These are phyloP conservation scores for Ceratoteleas bidentatus DNA, from an alignment of 1,140 invertebrate genomes.

Conservation along the genomic window DNA sequence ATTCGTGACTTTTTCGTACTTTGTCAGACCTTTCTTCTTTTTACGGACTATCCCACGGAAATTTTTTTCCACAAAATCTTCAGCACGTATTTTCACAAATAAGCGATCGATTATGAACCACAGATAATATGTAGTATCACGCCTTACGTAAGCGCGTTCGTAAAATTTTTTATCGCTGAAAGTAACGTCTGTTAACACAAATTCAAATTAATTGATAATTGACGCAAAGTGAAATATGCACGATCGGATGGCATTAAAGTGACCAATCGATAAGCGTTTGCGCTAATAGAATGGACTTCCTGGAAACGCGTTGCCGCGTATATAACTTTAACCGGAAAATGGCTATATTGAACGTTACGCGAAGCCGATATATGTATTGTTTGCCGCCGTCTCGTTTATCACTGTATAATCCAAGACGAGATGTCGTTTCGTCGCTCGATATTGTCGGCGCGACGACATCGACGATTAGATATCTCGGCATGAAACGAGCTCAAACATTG, in stretches of 20 bases:
- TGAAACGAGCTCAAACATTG: neutral
- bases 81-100: slow-evolving; percentile 16
- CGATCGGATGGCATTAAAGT: slow-evolving; percentile 55
- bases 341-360: slow-evolving; percentile 61
- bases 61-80: too few species aligned
- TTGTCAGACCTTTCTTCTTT: too few species aligned
- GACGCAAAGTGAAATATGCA: slow-evolving; percentile 54
- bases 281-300: slow-evolving; percentile 61
- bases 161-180: slow-evolving; percentile 39
- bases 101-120: slow-evolving; percentile 12
- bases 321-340: slow-evolving; percentile 68
- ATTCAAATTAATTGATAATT: slow-evolving; percentile 61
- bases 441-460: slow-evolving; percentile 21
- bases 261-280: slow-evolving; percentile 63
- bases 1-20: too few species aligned
- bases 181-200: slow-evolving; percentile 43
- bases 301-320: slow-evolving; percentile 54
- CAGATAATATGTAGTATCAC: slow-evolving; percentile 20
- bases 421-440: slow-evolving; percentile 54
- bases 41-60: too few species aligned
- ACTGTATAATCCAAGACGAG: slow-evolving; percentile 56
- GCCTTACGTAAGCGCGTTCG: slow-evolving; percentile 25
- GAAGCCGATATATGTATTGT: slow-evolving; percentile 58
- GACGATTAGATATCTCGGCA: slow-evolving; percentile 46
- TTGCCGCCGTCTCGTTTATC: slow-evolving; percentile 61